Conservation (phyloP, 2,888 invertebrate species). For the Drosophila picticornis region DNA sequence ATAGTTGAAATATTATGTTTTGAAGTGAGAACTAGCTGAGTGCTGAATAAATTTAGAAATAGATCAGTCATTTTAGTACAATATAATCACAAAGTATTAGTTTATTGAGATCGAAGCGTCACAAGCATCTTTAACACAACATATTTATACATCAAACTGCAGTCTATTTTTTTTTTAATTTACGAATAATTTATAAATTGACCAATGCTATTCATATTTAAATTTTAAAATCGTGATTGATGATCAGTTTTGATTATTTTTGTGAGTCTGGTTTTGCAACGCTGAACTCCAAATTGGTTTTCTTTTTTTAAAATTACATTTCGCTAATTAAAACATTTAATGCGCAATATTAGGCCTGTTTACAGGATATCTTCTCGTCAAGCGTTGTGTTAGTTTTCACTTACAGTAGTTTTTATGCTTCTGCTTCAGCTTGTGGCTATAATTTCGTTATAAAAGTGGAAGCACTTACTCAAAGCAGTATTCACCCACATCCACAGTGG, state of each 20-base stretch:
- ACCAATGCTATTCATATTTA: background rate
- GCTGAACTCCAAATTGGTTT: background rate
- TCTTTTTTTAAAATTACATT: background rate
- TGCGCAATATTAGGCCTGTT: background rate
- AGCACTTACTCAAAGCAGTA: conserved; percentile 14
- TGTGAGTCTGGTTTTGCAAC: rapidly evolving
- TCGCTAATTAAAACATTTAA: background rate
- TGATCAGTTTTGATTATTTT: background rate
- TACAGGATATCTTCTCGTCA: conserved; percentile 1
- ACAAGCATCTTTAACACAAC: background rate
- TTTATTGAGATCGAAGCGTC: background rate
- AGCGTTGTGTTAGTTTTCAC: background rate
- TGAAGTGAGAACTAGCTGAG: background rate
- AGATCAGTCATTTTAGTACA: background rate
- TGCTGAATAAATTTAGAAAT: background rate
- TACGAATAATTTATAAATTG: background rate
- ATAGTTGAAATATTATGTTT: background rate
- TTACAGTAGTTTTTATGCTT: conserved; percentile 5
- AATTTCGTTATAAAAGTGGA: conserved; percentile 3
- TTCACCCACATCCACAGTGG: conserved; percentile 11
- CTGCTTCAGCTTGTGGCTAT: conserved; percentile 24
- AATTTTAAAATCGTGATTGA: background rate
- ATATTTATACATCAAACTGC: background rate
- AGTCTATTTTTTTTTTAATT: background rate
- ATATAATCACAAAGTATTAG: background rate